Base-by-base conservation (phyloP, 2,888 invertebrate species). In the Drosophila parthenogenetica region DNA sequence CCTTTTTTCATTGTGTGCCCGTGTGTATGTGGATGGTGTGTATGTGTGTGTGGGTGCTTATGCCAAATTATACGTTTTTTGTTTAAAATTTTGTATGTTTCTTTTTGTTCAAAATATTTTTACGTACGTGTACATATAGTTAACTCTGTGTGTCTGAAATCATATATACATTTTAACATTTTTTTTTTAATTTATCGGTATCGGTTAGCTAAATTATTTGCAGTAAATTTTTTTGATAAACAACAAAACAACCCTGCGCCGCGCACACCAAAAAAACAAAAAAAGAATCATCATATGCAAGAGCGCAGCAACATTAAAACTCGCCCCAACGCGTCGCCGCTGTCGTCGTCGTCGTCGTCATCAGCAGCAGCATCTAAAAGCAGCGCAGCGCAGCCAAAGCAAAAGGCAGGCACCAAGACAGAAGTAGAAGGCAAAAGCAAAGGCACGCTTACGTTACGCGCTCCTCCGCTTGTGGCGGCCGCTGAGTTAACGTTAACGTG, bases 371-470 rank as follows among this genome's bases (percentile, higher is more conserved):
- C 59, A 63, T 54, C 57, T 50, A 58, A 25, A 59, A 48, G 72
- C 73, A 69, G 73, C 48, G 51, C 48, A 59, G 54, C 40, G 55
- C 39, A 63, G 58, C 43, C 43, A 57, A 37, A 48, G 43, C 29
- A 19, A 22, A 48, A 60, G 29, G 29, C 29, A 58, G 42, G 57
- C 62, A 73, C 50, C 37, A 42, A 71, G 17, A 29, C 58, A 63
- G 64, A 35, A 51, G 37, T 54, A 69, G 50, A 73, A 75, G 37
- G 40, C 75, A 62, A 43, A 69, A 58, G 46, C 76, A 65, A 77
- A 75, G 77, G 53, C 74, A 77, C 75, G 78, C 75, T 75, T 75
- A 77, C 68, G 68, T 68, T 75, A 75, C 78, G 73, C 73, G 72
- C 42, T 74, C 5, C 29, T 29, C 29, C 19, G 71, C 49, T 73